Conservation (phyloP, 2,113 vertebrate genomes). For the Tonatia bakeri region DNA sequence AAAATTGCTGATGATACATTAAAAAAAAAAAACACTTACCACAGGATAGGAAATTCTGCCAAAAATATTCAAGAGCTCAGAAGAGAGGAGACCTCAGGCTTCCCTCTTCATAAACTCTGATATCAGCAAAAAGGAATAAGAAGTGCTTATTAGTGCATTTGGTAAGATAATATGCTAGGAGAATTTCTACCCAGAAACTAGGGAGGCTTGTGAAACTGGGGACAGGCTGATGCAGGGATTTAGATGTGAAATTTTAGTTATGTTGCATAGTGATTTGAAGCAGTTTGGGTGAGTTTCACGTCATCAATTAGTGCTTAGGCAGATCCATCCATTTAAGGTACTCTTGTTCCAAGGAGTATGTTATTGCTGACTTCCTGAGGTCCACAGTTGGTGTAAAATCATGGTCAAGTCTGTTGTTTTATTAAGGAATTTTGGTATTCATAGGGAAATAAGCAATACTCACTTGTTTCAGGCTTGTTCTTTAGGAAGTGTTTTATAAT, state of each 20-base stretch:
- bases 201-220: background rate
- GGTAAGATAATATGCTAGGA: background rate
- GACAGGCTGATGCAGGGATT: background rate
- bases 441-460: background rate
- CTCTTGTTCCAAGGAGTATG: background rate
- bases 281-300: background rate
- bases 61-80: background rate
- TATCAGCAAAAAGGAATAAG: background rate
- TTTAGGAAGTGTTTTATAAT: background rate
- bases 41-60: background rate
- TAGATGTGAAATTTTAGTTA: background rate
- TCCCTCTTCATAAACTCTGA: background rate
- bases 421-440: background rate
- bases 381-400: background rate
- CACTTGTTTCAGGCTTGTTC: background rate
- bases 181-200: background rate
- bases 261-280: background rate
- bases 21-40: background rate
- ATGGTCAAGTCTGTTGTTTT: background rate
- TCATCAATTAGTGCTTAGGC: background rate
- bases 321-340: background rate
- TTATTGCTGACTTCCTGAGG: background rate
- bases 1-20: background rate
- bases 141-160: background rate
- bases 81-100: background rate